These are phyloP conservation scores for Peromyscus eremicus DNA, from an alignment of 2,797 vertebrate genomes.

Conservation along the genomic window DNA sequence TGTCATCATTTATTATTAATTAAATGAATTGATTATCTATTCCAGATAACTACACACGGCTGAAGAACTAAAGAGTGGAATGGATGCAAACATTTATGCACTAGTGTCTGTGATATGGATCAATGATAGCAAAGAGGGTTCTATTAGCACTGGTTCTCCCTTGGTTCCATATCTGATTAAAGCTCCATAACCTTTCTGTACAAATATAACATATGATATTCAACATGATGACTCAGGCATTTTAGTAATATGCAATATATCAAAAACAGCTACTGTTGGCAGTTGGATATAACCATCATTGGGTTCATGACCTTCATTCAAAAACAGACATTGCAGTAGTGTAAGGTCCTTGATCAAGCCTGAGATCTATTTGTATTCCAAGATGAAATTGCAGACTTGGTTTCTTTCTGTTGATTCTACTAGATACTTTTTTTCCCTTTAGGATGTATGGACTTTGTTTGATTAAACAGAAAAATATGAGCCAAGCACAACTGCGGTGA, in stretches of 20 bases:
- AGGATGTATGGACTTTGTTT: background rate
- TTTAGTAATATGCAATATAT: background rate
- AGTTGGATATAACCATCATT: background rate
- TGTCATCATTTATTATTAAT: background rate
- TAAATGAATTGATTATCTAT: background rate
- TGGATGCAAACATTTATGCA: background rate
- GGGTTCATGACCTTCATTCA: background rate
- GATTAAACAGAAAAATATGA: background rate
- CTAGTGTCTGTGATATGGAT: background rate
- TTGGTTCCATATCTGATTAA: background rate
- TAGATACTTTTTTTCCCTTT: background rate
- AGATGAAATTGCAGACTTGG: background rate
- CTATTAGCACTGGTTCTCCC: background rate
- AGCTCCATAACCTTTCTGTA: background rate
- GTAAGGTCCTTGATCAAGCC: background rate
- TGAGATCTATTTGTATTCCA: slow-evolving; percentile 2
- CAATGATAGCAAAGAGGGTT: background rate
- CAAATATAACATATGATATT: background rate
- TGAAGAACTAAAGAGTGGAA: background rate
- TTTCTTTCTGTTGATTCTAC: background rate
- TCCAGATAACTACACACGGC: background rate
- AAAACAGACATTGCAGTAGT: background rate
- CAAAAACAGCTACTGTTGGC: background rate
- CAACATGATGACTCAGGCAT: background rate
- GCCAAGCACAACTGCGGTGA: background rate